Evolutionary conservation across 2,888 invertebrate species (phyloP), one percentile per base, ranked within the genome.

Genomic region (Trichogramma evanescens): DNA sequence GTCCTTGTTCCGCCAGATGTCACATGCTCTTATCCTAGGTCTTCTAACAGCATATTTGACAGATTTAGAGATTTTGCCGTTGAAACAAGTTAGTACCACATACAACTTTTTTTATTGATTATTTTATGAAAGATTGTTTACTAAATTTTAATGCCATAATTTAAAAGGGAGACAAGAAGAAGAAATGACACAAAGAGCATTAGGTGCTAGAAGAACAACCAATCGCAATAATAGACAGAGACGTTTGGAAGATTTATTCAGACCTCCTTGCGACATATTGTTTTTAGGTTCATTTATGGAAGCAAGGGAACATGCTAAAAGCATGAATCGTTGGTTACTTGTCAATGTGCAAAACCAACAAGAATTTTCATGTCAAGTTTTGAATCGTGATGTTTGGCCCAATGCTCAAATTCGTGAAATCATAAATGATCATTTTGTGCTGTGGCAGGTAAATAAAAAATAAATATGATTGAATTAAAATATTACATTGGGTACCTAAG

Each of bases 371-470:
- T 88, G 88, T 66, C 88, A 88, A 75, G 81, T 84, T 7, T 77
- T 89, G 52, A 88, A 88, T 75, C 79, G 88, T 50, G 89, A 89
- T 71, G 82, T 89, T 1, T 89, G 89, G 89, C 82, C 86, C 9
- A 82, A 84, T 66, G 73, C 76, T 50, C 81, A 82, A 59, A 82
- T 89, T 5, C 82, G 84, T 63, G 80, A 81, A 58, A 76, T 88
- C 59, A 78, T 89, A 38, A 80, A 82, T 52, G 81, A 84, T 58
- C 83, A 86, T 71, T 89, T 89, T 72, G 75, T 88, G 10, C 81
- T 88, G 68, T 88, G 86, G 85, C 88, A 89, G 82, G 85, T 85
- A 68, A 60, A 64, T 66, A 2, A 26, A 26, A 43, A 39, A 4
- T 45, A 10, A 10, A 41, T 26, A 51, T 40, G 56, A 54, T 51